phyloP scores from a whole-genome alignment of 1,140 invertebrate genomes.

The Ptiloglossa arizonensis region DNA sequence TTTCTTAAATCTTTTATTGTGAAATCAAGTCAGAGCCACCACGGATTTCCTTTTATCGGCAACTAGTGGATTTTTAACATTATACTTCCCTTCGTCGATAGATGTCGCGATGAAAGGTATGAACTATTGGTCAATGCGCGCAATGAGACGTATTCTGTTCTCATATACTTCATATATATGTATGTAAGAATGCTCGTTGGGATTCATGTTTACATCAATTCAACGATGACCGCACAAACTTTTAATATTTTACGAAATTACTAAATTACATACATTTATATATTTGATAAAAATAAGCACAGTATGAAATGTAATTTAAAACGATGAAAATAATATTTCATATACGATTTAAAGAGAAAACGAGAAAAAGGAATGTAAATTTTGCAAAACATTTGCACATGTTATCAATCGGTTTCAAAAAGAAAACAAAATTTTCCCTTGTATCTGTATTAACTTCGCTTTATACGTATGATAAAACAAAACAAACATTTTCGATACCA shows the following conservation, averaged over 20 bases:
- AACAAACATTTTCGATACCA: slow-evolving; percentile 13
- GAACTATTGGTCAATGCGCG: slow-evolving; percentile 37
- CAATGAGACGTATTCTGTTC: slow-evolving; percentile 29
- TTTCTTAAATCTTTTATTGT: slow-evolving; percentile 52
- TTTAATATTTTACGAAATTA: neutral
- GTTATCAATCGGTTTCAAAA: too few relatives aligned
- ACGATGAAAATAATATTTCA: neutral
- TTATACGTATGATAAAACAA: slow-evolving; percentile 17
- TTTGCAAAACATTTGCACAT: neutral
- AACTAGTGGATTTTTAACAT: slow-evolving; percentile 65
- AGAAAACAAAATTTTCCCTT: too few relatives aligned
- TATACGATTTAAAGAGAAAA: neutral
- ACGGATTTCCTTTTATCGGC: slow-evolving; percentile 78
- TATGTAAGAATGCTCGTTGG: neutral
- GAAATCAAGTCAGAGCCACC: slow-evolving; percentile 55
- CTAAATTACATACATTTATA: neutral
- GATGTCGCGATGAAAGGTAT: slow-evolving; percentile 54
- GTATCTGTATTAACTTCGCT: neutral
- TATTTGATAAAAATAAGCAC: neutral
- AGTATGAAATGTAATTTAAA: neutral
- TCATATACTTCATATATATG: neutral
- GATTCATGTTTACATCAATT: neutral
- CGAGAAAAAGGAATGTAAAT: neutral
- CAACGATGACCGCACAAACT: neutral
- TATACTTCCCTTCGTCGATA: slow-evolving; percentile 41